Evolutionary conservation across 2,888 invertebrate species (phyloP).

Genomic region (Deroplatys truncata): DNA sequence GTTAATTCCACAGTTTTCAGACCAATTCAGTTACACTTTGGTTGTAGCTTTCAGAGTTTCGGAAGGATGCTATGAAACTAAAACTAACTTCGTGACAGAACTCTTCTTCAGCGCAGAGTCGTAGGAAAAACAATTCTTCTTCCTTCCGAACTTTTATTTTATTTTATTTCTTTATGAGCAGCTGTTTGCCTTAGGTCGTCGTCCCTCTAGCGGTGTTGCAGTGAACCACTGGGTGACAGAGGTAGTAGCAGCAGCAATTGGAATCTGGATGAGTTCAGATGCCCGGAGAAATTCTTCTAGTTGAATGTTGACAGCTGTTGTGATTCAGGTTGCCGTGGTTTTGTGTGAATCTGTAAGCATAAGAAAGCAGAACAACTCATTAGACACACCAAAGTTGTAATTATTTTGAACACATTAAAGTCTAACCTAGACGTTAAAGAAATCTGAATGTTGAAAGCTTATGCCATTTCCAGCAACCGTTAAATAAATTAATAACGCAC

Average conservation of each 20-base stretch:
- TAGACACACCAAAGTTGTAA: not conserved
- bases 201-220: conserved; percentile 25
- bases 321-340: not conserved
- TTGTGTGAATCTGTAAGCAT: not conserved
- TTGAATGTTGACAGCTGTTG: not conserved
- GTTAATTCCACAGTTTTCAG: not conserved
- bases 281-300: not conserved
- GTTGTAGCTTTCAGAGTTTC: not conserved
- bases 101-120: not conserved
- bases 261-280: not conserved
- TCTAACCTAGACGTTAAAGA: not conserved
- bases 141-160: conserved; percentile 12
- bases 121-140: conserved; percentile 16
- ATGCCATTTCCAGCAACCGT: not conserved
- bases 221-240: conserved; percentile 16
- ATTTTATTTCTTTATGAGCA: conserved; percentile 10
- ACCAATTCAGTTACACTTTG: not conserved
- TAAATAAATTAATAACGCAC: not conserved
- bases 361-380: not conserved
- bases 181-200: conserved; percentile 25
- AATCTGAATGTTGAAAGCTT: not conserved
- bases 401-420: not conserved
- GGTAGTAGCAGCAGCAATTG: not conserved
- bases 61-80: not conserved
- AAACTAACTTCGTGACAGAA: not conserved